Evolutionary conservation across 2,888 invertebrate species (phyloP), one percentile per base, ranked within the genome.

Genomic region (Acleris emargana): DNA sequence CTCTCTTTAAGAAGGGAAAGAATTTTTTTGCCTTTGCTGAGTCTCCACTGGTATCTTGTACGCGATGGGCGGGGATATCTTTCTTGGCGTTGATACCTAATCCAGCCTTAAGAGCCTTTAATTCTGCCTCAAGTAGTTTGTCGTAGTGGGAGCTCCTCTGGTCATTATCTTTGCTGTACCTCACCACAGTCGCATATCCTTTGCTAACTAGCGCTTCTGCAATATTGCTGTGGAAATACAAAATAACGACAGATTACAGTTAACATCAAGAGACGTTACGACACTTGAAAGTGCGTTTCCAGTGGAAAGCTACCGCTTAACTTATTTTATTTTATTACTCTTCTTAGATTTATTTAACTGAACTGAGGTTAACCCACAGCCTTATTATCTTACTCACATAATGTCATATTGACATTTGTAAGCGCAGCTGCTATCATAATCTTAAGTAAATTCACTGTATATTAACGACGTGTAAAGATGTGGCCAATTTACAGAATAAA

Each of bases 131-230:
- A 64, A 98, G 91, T 25, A 99, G 93, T 68, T 97, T 96, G 85
- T 99, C 99, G 82, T 99, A 99, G 71, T 96, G 96, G 0, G 97
- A 96, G 52, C 99, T 98, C 68, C 99, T 95, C 85, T 98, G 97
- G 83, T 99, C 99, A 81, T 99, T 99, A 82, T 99, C 99, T 79
- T 97, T 97, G 64, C 98, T 94, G 82, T 99, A 98, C 68, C 97
- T 95, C 1, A 99, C 96, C 6, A 99, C 99, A 57, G 97, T 97
- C 0, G 98, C 99, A 62, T 97, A 93, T 7, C 99, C 99, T 87
- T 98, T 98, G 67, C 95, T 94, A 0, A 99, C 97, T 83, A 99
- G 93, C 1, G 97, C 97, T 87, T 99, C 99, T 7, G 98, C 99
- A 53, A 99, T 95, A 84, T 99, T 99, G 67, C 97, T 97, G 82